Evolutionary conservation across 1,140 invertebrate species (phyloP).

Genomic region (Lasioglossum baleicum): DNA sequence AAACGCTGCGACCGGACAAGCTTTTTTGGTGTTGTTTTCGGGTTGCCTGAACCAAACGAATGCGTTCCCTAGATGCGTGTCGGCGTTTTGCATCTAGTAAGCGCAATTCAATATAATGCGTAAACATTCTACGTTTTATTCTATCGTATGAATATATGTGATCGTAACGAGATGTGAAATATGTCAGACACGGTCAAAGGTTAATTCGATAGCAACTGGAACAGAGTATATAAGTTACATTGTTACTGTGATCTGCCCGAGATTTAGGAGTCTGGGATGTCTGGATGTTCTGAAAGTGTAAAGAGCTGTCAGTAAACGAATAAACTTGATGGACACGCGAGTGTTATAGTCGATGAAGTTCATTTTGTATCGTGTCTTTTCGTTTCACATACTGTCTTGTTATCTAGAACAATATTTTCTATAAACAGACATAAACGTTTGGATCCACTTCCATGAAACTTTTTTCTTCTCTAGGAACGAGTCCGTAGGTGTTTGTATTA

Average conservation of each 20-base stretch:
- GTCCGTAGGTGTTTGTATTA: no score
- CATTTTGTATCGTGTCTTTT: no score
- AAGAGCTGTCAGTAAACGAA: background rate
- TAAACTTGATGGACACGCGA: background rate
- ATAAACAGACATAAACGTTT: no score
- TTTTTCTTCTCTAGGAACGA: no score
- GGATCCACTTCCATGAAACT: no score
- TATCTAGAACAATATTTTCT: no score
- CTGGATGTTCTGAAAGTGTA: slow-evolving; percentile 17
- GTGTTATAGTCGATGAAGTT: no score
- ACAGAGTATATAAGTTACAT: slow-evolving; percentile 31
- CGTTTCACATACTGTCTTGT: no score
- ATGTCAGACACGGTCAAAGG: background rate
- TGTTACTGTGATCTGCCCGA: slow-evolving; percentile 3
- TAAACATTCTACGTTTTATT: background rate
- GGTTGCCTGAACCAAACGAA: no score
- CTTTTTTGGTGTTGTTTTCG: no score
- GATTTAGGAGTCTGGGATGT: background rate
- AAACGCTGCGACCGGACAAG: background rate
- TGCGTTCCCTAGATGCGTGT: no score
- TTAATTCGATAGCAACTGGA: slow-evolving; percentile 10
- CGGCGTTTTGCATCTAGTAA: slow-evolving; percentile 1
- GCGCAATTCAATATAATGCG: background rate
- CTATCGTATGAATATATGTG: background rate
- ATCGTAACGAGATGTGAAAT: background rate